Percentiles rank a stretch among this genome's conserved stretches.
Evolutionary conservation across 2,888 invertebrate genomes (phyloP).

Genomic region (Synanthedon vespiformis): DNA sequence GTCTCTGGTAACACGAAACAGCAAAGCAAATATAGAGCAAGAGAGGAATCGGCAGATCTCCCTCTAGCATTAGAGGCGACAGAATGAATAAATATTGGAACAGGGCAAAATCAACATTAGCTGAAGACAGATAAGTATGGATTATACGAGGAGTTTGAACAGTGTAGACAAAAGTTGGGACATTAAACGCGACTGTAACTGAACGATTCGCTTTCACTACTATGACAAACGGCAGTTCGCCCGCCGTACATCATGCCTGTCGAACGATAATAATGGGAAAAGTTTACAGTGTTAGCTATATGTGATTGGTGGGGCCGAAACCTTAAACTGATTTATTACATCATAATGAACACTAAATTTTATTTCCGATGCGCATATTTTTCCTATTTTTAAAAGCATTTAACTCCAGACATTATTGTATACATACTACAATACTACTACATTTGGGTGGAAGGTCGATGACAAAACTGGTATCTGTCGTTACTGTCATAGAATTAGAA

Average conservation of each 20-base stretch:
- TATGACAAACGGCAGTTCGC: conserved; percentile 20
- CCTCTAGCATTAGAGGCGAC: neutral
- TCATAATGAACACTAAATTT: neutral
- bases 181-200: conserved; percentile 23
- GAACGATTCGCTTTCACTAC: conserved; percentile 2
- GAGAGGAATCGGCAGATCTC: neutral
- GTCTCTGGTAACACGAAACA: no score
- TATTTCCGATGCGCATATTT: no score
- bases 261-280: conserved; percentile 27
- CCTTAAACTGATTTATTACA: neutral
- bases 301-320: neutral
- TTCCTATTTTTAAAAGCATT: no score
- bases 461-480: no score
- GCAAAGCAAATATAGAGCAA: neutral
- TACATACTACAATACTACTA: no score
- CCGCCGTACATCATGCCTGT: conserved; percentile 23
- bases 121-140: neutral
- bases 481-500: no score
- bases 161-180: conserved; percentile 30
- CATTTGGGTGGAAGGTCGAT: no score
- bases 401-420: no score
- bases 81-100: conserved; percentile 3
- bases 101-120: conserved; percentile 3
- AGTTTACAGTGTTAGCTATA: neutral
- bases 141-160: conserved; percentile 20